Conservation (phyloP, 2,113 vertebrate genomes). For the Columba janthina region DNA sequence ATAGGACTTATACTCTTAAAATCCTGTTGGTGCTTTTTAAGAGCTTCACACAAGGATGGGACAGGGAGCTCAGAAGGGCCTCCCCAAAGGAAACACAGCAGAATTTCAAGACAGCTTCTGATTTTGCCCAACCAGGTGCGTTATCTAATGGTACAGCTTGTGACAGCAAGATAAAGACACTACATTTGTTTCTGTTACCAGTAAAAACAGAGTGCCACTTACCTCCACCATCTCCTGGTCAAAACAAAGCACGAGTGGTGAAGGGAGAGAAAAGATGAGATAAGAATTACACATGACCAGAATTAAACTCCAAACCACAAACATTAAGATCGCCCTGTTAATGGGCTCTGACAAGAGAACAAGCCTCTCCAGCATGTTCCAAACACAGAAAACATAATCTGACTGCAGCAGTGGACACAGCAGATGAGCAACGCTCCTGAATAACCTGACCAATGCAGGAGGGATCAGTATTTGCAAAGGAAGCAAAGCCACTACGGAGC, state of each 20-base stretch:
- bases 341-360: background rate
- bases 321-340: background rate
- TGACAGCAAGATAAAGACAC: background rate
- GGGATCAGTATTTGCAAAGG: background rate
- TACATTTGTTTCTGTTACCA: background rate
- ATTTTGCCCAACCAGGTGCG: background rate
- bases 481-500: background rate
- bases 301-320: background rate
- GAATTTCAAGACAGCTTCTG: background rate
- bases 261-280: background rate
- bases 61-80: background rate
- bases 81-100: background rate
- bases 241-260: background rate
- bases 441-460: background rate
- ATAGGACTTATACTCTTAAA: background rate
- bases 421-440: background rate
- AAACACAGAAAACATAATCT: background rate
- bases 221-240: slow-evolving; percentile 29
- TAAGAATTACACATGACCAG: background rate
- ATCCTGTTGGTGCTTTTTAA: background rate
- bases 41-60: background rate
- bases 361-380: background rate
- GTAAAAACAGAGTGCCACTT: slow-evolving; percentile 8
- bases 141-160: background rate
- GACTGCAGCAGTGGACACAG: background rate